A percentile compares a stretch with the other conserved stretches of the same genome.
These are phyloP conservation scores for Pharmacophagus antenor DNA, from an alignment of 2,888 invertebrate genomes.

Conservation along the genomic window DNA sequence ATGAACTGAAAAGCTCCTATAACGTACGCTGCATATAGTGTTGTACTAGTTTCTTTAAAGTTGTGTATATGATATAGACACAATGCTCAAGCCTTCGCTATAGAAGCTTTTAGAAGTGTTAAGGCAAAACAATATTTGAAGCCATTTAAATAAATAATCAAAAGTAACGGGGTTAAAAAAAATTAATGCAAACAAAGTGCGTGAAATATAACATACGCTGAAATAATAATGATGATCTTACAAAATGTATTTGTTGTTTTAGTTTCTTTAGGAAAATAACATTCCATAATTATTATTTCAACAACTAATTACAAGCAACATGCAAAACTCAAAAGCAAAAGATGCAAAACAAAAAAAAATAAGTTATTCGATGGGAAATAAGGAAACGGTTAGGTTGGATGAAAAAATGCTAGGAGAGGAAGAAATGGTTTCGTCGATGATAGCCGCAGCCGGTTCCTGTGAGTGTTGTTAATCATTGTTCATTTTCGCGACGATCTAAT, in stretches of 20 bases:
- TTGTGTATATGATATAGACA: constrained; percentile 11
- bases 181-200: constrained; percentile 34
- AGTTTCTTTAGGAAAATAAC: neutral
- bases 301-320: constrained; percentile 55
- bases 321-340: constrained; percentile 46
- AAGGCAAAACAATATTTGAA: constrained; percentile 38
- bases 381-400: constrained; percentile 51
- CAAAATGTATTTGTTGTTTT: constrained; percentile 2
- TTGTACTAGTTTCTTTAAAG: neutral
- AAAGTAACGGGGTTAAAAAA: constrained; percentile 36
- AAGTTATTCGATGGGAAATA: constrained; percentile 54
- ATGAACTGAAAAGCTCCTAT: constrained; percentile 49
- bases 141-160: constrained; percentile 39
- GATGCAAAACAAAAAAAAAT: constrained; percentile 57
- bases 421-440: constrained; percentile 70
- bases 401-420: constrained; percentile 59
- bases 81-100: constrained; percentile 50
- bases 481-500: constrained; percentile 31
- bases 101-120: constrained; percentile 57
- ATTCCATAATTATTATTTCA: constrained; percentile 46
- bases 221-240: constrained; percentile 39
- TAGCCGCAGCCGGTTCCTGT: constrained; percentile 78
- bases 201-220: constrained; percentile 39
- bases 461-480: constrained; percentile 46
- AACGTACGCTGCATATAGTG: constrained; percentile 37